Conservation (phyloP, 1,140 invertebrate genomes). For the Holotrichia oblita region DNA sequence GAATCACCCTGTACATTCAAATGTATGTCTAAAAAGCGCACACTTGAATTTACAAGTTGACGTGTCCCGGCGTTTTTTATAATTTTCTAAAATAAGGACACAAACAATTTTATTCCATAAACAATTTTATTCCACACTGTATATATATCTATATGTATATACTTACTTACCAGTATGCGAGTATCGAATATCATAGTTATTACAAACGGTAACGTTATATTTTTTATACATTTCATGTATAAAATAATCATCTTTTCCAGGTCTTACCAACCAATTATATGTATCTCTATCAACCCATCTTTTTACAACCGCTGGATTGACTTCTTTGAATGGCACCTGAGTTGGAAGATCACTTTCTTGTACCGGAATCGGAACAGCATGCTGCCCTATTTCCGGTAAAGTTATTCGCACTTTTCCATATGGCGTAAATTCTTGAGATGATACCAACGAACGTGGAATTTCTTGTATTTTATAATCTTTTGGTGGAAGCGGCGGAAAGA, state of each 20-base stretch:
- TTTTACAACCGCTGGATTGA: constrained; percentile 52
- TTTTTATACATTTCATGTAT: constrained; percentile 62
- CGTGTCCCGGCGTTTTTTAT: too few species aligned
- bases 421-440: constrained; percentile 53
- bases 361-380: constrained; percentile 52
- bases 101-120: too few species aligned
- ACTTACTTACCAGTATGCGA: constrained; percentile 11
- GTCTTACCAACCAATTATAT: constrained; percentile 64
- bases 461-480: constrained; percentile 55
- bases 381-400: constrained; percentile 51
- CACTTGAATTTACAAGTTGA: too few species aligned
- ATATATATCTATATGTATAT: too few species aligned
- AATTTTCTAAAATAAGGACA: too few species aligned
- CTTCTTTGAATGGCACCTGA: constrained; percentile 40
- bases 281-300: constrained; percentile 60
- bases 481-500: constrained; percentile 52
- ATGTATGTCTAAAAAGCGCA: too few species aligned
- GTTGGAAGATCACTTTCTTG: constrained; percentile 48
- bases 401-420: constrained; percentile 51
- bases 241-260: constrained; percentile 62
- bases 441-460: constrained; percentile 47
- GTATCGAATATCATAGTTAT: background rate
- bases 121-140: too few species aligned
- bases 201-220: constrained; percentile 51
- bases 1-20: too few species aligned